phyloP scores from a whole-genome alignment of 2,888 invertebrate species.

The Napeogenes sylphis region DNA sequence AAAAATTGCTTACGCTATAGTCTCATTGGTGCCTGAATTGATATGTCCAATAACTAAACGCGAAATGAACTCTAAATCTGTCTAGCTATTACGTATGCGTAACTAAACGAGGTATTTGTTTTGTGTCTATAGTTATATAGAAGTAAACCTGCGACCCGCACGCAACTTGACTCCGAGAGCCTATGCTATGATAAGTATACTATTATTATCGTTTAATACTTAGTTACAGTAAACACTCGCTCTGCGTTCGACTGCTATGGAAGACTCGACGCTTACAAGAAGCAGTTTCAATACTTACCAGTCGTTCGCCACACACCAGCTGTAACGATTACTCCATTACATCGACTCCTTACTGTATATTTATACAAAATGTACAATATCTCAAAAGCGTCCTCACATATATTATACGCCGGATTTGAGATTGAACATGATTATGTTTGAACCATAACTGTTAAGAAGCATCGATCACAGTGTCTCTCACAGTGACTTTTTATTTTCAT shows the following conservation, averaged over 20 bases:
- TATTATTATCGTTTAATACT: constrained; percentile 77
- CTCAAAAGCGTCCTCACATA: constrained; percentile 65
- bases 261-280: constrained; percentile 76
- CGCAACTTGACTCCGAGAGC: constrained; percentile 56
- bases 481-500: neutral
- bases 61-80: constrained; percentile 68
- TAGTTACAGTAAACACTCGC: constrained; percentile 69
- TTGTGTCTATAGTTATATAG: constrained; percentile 66
- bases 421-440: constrained; percentile 20
- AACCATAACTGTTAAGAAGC: constrained; percentile 8
- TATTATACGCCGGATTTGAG: constrained; percentile 30
- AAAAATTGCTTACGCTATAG: constrained; percentile 70
- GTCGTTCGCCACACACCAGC: constrained; percentile 67
- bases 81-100: constrained; percentile 67
- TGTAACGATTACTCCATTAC: constrained; percentile 57
- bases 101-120: constrained; percentile 76
- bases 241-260: constrained; percentile 74
- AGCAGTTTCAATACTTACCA: constrained; percentile 72
- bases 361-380: constrained; percentile 76
- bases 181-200: constrained; percentile 71
- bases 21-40: constrained; percentile 76
- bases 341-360: constrained; percentile 71
- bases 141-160: constrained; percentile 62
- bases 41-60: constrained; percentile 74
- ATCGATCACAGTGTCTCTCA: constrained; percentile 29